Evolutionary conservation across 35 echinoderm and acorn worm genomes (phyloP).

Genomic region (Amphiura filiformis): DNA sequence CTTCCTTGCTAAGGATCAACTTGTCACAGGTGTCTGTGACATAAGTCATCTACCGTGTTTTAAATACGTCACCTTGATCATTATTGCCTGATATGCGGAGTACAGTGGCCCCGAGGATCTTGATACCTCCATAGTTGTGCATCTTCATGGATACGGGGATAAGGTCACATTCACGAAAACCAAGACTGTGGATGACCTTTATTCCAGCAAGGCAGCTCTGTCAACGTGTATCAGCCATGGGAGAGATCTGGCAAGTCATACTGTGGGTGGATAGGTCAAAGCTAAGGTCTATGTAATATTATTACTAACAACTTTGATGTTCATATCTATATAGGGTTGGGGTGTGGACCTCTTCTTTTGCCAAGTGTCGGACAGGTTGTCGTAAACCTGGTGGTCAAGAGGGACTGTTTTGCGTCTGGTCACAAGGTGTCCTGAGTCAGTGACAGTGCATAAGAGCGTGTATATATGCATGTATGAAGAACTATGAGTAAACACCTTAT

Average conservation of each 20-base stretch:
- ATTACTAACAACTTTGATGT: not conserved
- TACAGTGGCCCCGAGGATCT: conserved; percentile 18
- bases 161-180: conserved; percentile 11
- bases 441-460: too few relatives aligned
- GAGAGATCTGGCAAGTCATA: too few relatives aligned
- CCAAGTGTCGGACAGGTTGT: conserved; percentile 12
- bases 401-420: too few relatives aligned
- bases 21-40: too few relatives aligned
- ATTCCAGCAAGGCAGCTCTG: conserved; percentile 41
- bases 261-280: too few relatives aligned
- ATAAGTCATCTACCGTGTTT: too few relatives aligned
- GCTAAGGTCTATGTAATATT: not conserved
- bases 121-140: too few relatives aligned
- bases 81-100: not conserved
- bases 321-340: not conserved
- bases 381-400: conserved; percentile 26
- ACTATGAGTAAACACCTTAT: too few relatives aligned
- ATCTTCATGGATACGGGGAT: conserved; percentile 28
- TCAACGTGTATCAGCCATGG: conserved; percentile 31
- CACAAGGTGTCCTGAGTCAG: too few relatives aligned
- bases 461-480: too few relatives aligned
- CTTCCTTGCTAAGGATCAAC: too few relatives aligned
- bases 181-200: conserved; percentile 15
- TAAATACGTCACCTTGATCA: not conserved
- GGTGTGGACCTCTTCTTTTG: not conserved